phyloP scores from a whole-genome alignment of 2,888 invertebrate genomes.

The Frankliniella intonsa region DNA sequence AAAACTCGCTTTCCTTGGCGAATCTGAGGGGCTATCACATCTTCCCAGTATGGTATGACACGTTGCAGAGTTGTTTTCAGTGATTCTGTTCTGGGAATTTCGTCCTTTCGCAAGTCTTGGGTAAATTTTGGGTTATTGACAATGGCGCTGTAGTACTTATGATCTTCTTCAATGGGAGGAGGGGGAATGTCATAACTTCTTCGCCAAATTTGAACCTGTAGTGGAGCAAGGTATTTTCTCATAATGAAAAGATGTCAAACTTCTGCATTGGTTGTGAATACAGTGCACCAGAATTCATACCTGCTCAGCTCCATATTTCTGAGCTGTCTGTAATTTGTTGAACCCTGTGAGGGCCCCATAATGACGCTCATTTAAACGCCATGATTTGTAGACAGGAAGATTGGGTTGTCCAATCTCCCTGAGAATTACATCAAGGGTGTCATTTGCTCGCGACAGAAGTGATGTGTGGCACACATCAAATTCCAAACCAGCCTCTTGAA shows the following conservation, averaged over 20 bases:
- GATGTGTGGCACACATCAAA: conserved; percentile 82
- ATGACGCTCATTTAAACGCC: conserved; percentile 83
- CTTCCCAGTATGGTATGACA: conserved; percentile 81
- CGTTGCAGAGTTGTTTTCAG: conserved; percentile 75
- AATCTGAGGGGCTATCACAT: conserved; percentile 75
- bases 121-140: conserved; percentile 69
- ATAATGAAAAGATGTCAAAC: no score
- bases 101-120: conserved; percentile 61
- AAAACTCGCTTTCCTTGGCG: conserved; percentile 73
- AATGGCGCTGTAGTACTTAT: conserved; percentile 70
- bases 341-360: conserved; percentile 82
- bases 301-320: conserved; percentile 79
- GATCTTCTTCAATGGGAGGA: conserved; percentile 70
- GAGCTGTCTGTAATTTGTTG: conserved; percentile 79
- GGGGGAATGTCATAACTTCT: conserved; percentile 78
- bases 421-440: conserved; percentile 65
- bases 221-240: not conserved
- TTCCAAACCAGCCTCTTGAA: conserved; percentile 62
- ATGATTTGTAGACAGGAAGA: conserved; percentile 65
- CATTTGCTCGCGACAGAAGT: conserved; percentile 69
- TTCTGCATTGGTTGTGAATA: no score
- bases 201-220: conserved; percentile 75
- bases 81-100: conserved; percentile 80
- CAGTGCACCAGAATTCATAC: conserved; percentile 45
- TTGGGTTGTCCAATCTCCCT: conserved; percentile 62